phyloP scores from a whole-genome alignment of 1,140 invertebrate genomes.

The Heterodera schachtii region DNA sequence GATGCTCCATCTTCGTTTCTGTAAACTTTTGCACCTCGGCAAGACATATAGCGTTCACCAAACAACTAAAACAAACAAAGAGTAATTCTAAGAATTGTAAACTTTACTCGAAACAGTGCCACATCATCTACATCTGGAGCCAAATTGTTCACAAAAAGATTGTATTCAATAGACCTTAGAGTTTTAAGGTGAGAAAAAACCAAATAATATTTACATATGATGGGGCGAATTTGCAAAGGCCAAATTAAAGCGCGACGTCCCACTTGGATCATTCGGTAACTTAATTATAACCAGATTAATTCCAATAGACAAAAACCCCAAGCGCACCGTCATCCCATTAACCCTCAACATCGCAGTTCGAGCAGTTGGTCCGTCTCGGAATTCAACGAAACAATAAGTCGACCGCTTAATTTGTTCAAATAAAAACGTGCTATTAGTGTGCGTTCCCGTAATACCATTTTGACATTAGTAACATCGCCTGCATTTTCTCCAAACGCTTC shows the following conservation, averaged over 20 bases:
- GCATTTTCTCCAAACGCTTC: slow-evolving; percentile 50
- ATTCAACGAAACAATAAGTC: slow-evolving; percentile 61
- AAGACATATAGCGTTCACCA: slow-evolving; percentile 54
- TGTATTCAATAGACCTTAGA: slow-evolving; percentile 50
- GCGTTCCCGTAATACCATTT: slow-evolving; percentile 24
- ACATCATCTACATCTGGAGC: slow-evolving; percentile 50
- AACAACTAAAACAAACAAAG: slow-evolving; percentile 48
- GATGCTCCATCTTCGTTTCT: slow-evolving; percentile 54
- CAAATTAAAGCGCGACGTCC: slow-evolving; percentile 50
- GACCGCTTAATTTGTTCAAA: slow-evolving; percentile 7
- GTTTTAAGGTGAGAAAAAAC: neutral
- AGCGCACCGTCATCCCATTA: slow-evolving; percentile 47
- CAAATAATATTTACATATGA: slow-evolving; percentile 36
- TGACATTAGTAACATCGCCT: slow-evolving; percentile 46
- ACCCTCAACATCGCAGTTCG: slow-evolving; percentile 52
- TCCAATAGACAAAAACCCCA: neutral
- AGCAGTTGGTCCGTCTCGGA: slow-evolving; percentile 48
- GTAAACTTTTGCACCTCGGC: slow-evolving; percentile 63
- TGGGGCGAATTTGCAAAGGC: slow-evolving; percentile 61
- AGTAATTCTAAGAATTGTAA: slow-evolving; percentile 1
- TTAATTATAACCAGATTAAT: neutral
- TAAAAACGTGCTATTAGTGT: no score
- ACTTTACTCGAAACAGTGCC: slow-evolving; percentile 51
- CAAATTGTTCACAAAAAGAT: slow-evolving; percentile 60
- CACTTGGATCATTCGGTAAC: slow-evolving; percentile 43